These are phyloP conservation scores for Sphenodon punctatus DNA, from an alignment of 2,797 vertebrate genomes.

Conservation along the genomic window DNA sequence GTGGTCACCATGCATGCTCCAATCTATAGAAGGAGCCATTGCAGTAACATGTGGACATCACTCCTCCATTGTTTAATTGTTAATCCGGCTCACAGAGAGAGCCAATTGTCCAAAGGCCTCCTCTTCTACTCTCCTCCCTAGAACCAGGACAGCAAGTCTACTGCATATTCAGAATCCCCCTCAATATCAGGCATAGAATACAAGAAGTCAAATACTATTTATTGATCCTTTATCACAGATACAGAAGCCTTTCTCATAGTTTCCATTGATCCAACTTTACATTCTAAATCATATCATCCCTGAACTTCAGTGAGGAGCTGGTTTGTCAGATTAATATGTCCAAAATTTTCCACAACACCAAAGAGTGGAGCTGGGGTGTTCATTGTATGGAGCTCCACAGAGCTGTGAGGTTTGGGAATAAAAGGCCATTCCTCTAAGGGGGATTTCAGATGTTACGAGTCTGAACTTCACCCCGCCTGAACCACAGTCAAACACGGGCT, in stretches of 20 bases:
- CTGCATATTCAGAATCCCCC: neutral
- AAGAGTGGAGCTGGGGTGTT: too few species aligned
- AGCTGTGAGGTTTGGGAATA: too few species aligned
- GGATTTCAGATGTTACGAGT: too few species aligned
- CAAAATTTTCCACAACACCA: too few species aligned
- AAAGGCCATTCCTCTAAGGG: too few species aligned
- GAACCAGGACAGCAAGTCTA: neutral
- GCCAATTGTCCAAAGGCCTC: neutral
- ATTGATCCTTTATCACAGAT: neutral
- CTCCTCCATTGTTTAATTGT: neutral
- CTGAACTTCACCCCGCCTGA: too few species aligned
- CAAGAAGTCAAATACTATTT: neutral
- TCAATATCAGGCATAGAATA: rapidly evolving
- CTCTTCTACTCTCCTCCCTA: neutral
- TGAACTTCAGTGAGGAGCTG: neutral
- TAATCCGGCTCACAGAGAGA: neutral
- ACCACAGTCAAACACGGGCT: too few species aligned
- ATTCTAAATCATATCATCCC: neutral
- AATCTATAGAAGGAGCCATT: neutral
- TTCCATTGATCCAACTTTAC: neutral
- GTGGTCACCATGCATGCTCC: neutral
- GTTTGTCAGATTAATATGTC: too few species aligned
- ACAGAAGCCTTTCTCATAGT: rapidly evolving
- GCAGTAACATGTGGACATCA: neutral
- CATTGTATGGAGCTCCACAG: too few species aligned